Conservation (phyloP, 2,888 invertebrate species). For the Drosophila bunnanda region DNA sequence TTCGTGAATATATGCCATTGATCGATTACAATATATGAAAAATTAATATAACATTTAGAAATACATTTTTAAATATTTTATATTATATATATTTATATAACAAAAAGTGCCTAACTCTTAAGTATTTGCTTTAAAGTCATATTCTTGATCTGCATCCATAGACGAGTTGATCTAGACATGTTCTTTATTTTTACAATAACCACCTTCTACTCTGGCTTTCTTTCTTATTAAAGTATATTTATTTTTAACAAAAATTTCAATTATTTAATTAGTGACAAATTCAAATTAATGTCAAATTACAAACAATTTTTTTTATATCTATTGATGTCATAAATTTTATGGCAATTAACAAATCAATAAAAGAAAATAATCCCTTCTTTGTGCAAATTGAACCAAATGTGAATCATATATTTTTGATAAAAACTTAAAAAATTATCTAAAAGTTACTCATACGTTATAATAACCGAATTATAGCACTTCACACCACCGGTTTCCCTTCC, state of each 20-base stretch:
- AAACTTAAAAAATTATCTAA: too few relatives aligned
- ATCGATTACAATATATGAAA: not conserved
- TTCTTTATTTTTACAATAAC: not conserved
- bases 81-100: too few relatives aligned
- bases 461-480: conserved; percentile 5
- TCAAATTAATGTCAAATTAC: not conserved
- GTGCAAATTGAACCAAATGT: not conserved
- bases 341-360: too few relatives aligned
- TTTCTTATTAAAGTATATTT: not conserved
- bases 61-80: not conserved
- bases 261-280: too few relatives aligned
- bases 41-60: too few relatives aligned
- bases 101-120: too few relatives aligned
- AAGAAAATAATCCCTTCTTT: not conserved
- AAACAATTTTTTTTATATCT: not conserved
- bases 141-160: not conserved
- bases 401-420: not conserved
- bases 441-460: not conserved
- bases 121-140: too few relatives aligned
- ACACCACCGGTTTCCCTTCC: not conserved
- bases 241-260: not conserved
- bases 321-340: not conserved
- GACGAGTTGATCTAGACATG: not conserved
- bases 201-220: not conserved
- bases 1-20: not conserved